Evolutionary conservation across 2,888 invertebrate genomes (phyloP), one percentile per base, ranked within the genome.

Genomic region (Zeuzera pyrina): DNA sequence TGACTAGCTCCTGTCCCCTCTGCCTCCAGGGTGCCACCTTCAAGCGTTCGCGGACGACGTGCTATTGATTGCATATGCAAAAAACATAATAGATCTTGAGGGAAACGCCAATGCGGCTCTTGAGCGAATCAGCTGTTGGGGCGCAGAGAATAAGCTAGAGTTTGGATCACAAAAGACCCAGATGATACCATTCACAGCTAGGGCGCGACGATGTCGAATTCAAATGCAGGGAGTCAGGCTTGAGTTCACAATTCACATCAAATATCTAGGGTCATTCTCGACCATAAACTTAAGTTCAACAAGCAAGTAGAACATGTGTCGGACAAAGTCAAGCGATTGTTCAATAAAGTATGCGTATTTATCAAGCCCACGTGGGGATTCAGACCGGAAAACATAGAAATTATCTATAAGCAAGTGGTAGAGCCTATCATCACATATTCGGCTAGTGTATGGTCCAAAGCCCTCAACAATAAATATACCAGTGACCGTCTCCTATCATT

Each of bases 11-110:
- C 6, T 5, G 6, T 8, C 4, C 11, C 5, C 10, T 4, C 4
- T 7, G 11, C 7, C 24, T 4, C 6, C 4, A 5, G 24, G 24
- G 10, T 5, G 5, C 4, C 24, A 24, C 24, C 10, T 5, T n/a
- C 24, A 24, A n/a, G 24, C 24, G n/a, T 24, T 24, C 10, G 24
- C 24, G 4, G 24, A 24, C 10, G 24, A 24, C 11, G 24, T 24
- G 6, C 7, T 24, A 4, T 11, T 24, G 7, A 24, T 24, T 4
- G 5, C 11, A 4, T 5, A 8, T 10, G 24, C 7, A 7, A 24
- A 5, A 10, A 7, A 5, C n/a, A 11, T 24, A 7, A 10, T 7
- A 5, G 24, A 5, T 4, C 10, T 24, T 5, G 24, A 24, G 11
- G n/a, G 11, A 11, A 10, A 24, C n/a, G 10, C 24, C 4, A 24